Base-by-base conservation (phyloP, 1,140 invertebrate genomes). In the Episyrphus balteatus region DNA sequence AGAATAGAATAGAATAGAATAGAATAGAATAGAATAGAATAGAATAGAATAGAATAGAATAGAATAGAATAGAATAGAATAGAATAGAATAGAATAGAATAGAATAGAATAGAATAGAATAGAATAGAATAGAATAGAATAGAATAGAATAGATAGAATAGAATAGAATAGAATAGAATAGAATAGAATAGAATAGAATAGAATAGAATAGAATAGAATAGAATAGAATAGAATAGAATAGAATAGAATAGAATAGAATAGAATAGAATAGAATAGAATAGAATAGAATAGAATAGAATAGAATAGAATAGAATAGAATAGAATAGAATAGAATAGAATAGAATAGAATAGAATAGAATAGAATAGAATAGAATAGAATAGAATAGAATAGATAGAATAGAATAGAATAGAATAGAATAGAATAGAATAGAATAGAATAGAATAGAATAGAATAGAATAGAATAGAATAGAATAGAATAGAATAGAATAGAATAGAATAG, bases 311-410 rank as follows among this genome's bases (percentile, higher is more conserved):
- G 14, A 10, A 39, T 15, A 39, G 38, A 39, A 39, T 39, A 39
- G 38, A 39, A 39, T 39, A 39, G 38, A 39, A 39, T 12, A 39
- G 38, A 39, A 39, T 39, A 39, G 38, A 39, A 39, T 39, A 39
- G 38, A 39, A 39, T 39, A 39, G 38, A 39, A 39, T 39, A 39
- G 38, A 39, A 39, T 39, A 39, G 38, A 39, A 39, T 39, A 39
- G 38, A 39, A 39, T 39, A 39, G 38, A 15, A 12, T 39, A 39
- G 38, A 39, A 39, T 39, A n/a, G n/a, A n/a, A n/a, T n/a, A n/a
- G n/a, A n/a, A n/a, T n/a, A n/a, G n/a, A n/a, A n/a, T n/a, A n/a
- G n/a, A n/a, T n/a, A n/a, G n/a, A n/a, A n/a, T n/a, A n/a, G n/a
- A n/a, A n/a, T n/a, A n/a, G n/a, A n/a, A n/a, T n/a, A n/a, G n/a